Evolutionary conservation across 2,797 vertebrate genomes (phyloP).

Genomic region (Anguilla anguilla): DNA sequence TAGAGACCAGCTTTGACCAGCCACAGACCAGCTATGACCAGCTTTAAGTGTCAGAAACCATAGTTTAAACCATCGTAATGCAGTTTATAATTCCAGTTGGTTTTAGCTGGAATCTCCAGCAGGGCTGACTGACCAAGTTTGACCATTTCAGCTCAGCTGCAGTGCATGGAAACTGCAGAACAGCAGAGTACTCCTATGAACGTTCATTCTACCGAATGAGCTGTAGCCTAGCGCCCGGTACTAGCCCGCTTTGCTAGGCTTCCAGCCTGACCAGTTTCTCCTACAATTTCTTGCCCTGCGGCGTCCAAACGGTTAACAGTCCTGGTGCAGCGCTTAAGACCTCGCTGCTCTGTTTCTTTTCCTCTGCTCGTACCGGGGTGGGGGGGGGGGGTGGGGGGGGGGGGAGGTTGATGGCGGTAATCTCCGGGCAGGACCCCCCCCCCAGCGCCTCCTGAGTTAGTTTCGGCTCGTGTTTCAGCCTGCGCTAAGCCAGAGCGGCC

Average conservation of each 20-base stretch:
- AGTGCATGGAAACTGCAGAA: not conserved
- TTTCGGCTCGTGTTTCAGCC: too few species aligned
- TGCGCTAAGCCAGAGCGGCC: not conserved
- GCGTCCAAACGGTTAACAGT: not conserved
- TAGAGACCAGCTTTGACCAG: too few species aligned
- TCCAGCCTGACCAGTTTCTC: not conserved
- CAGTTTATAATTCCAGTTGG: too few species aligned
- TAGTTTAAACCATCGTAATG: too few species aligned
- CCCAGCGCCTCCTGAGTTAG: not conserved
- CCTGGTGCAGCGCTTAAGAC: not conserved
- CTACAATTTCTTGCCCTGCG: not conserved
- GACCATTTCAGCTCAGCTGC: not conserved
- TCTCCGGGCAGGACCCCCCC: slow-evolving; percentile 6
- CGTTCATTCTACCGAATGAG: not conserved
- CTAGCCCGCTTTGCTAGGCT: not conserved
- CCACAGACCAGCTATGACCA: too few species aligned
- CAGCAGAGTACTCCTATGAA: not conserved
- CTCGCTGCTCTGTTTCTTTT: not conserved
- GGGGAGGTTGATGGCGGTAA: not conserved
- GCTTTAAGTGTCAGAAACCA: too few species aligned
- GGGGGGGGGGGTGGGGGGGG: too few species aligned
- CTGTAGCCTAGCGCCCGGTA: not conserved
- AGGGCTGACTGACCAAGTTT: not conserved
- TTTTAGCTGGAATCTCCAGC: too few species aligned
- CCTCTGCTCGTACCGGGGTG: not conserved